phyloP scores from a whole-genome alignment of 1,140 invertebrate genomes.

The Tetramorium simillimum region DNA sequence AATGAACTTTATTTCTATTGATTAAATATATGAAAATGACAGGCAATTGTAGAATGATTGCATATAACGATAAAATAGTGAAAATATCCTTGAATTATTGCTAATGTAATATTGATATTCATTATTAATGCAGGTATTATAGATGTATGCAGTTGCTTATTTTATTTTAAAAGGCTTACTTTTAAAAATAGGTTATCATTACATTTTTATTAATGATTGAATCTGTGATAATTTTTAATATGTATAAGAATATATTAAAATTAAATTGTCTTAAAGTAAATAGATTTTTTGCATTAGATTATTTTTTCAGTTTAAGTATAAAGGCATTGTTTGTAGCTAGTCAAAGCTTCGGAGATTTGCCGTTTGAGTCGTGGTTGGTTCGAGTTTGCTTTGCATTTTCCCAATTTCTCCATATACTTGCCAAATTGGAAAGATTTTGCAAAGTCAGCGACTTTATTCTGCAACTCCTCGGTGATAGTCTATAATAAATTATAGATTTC shows the following conservation, averaged over 20 bases:
- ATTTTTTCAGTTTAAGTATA: neutral
- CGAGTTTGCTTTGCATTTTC: neutral
- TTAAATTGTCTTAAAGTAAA: neutral
- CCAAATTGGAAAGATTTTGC: neutral
- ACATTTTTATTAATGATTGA: neutral
- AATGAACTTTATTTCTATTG: slow-evolving; percentile 26
- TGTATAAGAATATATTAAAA: neutral
- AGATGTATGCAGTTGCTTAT: neutral
- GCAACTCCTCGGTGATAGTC: neutral
- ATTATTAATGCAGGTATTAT: neutral
- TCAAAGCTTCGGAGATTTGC: neutral
- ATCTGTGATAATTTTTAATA: neutral
- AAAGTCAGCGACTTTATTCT: neutral
- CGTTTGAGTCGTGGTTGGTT: neutral
- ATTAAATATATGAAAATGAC: neutral
- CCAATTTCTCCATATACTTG: neutral
- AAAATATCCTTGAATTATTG: neutral
- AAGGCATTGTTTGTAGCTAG: slow-evolving; percentile 3
- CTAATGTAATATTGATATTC: neutral
- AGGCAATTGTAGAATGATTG: neutral
- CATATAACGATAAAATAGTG: neutral
- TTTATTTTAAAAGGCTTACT: neutral
- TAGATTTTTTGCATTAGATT: neutral
- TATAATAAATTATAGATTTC: neutral
- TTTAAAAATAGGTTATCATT: neutral